These are phyloP conservation scores for Centrocercus urophasianus DNA, from an alignment of 2,113 vertebrate species.

Conservation along the genomic window DNA sequence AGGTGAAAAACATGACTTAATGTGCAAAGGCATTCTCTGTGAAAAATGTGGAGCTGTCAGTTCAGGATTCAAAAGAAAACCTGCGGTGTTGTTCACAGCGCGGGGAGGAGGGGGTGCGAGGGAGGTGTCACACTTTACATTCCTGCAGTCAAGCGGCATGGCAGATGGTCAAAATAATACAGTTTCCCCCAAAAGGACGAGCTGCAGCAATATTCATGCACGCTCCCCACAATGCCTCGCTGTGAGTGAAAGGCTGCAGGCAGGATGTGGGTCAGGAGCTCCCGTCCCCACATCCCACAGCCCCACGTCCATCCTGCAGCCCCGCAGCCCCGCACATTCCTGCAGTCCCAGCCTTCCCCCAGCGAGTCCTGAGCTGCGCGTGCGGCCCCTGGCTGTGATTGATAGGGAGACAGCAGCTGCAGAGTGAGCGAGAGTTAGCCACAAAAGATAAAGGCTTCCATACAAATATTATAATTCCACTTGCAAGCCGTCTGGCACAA, in stretches of 20 bases:
- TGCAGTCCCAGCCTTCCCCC: constrained; percentile 55
- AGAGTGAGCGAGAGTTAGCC: constrained; percentile 46
- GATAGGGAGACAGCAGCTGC: constrained; percentile 71
- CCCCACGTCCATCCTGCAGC: neutral
- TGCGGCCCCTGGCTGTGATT: constrained; percentile 26
- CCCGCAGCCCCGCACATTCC: constrained; percentile 72
- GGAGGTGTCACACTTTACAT: constrained; percentile 74
- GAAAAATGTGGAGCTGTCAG: constrained; percentile 35
- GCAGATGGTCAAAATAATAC: constrained; percentile 87
- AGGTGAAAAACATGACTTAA: constrained; percentile 1
- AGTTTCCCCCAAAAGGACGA: constrained; percentile 77
- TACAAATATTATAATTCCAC: constrained; percentile 41
- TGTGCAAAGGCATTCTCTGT: constrained; percentile 33
- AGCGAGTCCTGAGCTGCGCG: neutral
- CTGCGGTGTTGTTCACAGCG: neutral
- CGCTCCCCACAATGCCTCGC: constrained; percentile 1
- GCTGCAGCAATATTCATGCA: constrained; percentile 35
- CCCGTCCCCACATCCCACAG: neutral
- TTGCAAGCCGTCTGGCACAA: constrained; percentile 48
- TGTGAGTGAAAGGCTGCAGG: constrained; percentile 37
- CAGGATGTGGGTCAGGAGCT: neutral
- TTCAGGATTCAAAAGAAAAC: constrained; percentile 39
- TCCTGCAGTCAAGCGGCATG: constrained; percentile 80
- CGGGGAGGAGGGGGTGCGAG: neutral
- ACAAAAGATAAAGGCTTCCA: constrained; percentile 63